Percentiles rank a stretch among this genome's conserved stretches.
These are phyloP conservation scores for Phyllotreta cruciferae DNA, from an alignment of 2,888 invertebrate species.

Conservation along the genomic window DNA sequence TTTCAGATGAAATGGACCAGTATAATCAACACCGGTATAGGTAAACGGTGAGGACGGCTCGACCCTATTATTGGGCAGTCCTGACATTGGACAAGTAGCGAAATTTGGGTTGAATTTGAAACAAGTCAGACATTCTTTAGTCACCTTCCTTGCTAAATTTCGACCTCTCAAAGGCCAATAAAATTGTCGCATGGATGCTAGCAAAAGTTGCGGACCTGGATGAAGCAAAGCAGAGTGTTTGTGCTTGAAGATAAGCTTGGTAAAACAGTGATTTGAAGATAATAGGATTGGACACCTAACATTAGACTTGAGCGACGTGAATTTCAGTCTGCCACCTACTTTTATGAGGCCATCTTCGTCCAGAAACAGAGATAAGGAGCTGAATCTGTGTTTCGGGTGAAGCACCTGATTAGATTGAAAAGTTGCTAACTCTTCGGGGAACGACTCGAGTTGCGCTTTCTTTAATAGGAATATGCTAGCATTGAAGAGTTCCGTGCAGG, in stretches of 20 bases:
- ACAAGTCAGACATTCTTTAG: conserved; percentile 22
- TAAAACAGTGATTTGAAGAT: not conserved
- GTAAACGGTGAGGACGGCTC: conserved; percentile 27
- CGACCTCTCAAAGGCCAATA: conserved; percentile 21
- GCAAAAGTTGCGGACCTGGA: conserved; percentile 4
- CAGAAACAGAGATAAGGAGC: not conserved
- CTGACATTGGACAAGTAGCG: conserved; percentile 12
- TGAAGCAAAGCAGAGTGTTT: not conserved
- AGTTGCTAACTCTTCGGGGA: no score
- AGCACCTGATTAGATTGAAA: no score
- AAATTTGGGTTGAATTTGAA: conserved; percentile 28
- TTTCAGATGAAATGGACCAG: conserved; percentile 15
- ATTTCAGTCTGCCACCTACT: conserved; percentile 67
- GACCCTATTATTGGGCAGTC: conserved; percentile 18
- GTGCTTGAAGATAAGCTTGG: conserved; percentile 3
- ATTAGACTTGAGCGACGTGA: conserved; percentile 48
- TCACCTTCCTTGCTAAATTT: conserved; percentile 12
- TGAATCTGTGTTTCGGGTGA: not conserved
- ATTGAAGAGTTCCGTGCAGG: no score
- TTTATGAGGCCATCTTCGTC: not conserved
- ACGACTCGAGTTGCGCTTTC: no score
- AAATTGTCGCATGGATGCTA: not conserved
- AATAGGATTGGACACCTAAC: conserved; percentile 4
- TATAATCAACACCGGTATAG: conserved; percentile 30
- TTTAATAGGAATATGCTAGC: no score